Base-by-base conservation (phyloP, 2,797 vertebrate species). In the Steatocranus sp. region DNA sequence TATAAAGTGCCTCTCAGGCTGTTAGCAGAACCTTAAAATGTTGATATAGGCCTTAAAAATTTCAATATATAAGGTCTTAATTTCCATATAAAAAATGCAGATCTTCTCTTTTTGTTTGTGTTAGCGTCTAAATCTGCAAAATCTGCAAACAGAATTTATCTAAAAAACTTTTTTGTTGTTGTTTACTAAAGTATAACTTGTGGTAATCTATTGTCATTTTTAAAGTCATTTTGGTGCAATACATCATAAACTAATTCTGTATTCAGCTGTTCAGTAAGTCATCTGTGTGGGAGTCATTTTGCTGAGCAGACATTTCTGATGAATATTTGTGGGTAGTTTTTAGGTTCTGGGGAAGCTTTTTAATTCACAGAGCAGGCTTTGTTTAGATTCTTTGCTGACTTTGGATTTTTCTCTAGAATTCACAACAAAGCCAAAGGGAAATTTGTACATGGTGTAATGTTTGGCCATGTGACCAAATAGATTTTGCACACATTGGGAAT, bases 1-100 rank as follows among this genome's bases (percentile, higher is more conserved):
- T 30, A 18, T 46, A 17, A 70, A 70, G 66, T 70, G 2, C 41
- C 2, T 18, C 25, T 8, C 38, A 11, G 41, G 3, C 14, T 70
- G 41, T 70, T 70, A 27, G 38, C 38, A 27, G 2, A 38, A 17
- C 14, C 1, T 66, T 66, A 66, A 41, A 41, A 66, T 66, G 5
- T 41, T 41, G 11, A 25, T 6, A 41, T 25, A 41, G 61, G 20
- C 61, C 66, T 46, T 46, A 48, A 0, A 11, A 8, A 0, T 11
- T 2, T 70, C 5, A 7, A 46, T 43, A 17, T 41, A 18, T 11
- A n/a, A 9, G 5, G 17, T n/a, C 17, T 34, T 34, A 17, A 34
- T 36, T 63, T 63, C 17, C 66, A 48, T 27, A 73, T 46, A 30
- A 73, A 48, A 48, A 73, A 8, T 48, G 25, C 17, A 73, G 23